phyloP scores from a whole-genome alignment of 2,113 vertebrate genomes.

The Thymallus thymallus region DNA sequence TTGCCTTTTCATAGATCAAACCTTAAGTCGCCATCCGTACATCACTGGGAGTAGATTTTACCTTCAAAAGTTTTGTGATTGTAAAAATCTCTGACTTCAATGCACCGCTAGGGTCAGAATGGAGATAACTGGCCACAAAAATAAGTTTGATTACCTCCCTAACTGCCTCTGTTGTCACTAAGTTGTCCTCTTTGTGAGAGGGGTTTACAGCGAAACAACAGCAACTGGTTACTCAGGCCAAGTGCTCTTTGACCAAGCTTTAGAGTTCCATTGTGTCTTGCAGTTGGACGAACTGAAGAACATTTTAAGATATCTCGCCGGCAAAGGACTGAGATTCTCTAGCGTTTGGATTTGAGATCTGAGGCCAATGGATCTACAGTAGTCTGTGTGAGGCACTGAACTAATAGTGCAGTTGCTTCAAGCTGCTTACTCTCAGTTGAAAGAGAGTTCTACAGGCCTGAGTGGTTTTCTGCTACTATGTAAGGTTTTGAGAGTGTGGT shows the following conservation, averaged over 20 bases:
- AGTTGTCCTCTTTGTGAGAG: background rate
- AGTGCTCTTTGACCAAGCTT: background rate
- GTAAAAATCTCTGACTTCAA: slow-evolving; percentile 3
- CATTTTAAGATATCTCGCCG: background rate
- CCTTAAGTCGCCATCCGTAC: slow-evolving; percentile 10
- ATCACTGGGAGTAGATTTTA: slow-evolving; percentile 20
- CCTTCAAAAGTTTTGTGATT: slow-evolving; percentile 26
- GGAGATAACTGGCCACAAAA: background rate
- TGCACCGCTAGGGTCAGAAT: background rate
- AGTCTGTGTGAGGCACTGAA: background rate
- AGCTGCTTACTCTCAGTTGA: background rate
- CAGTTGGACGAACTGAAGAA: background rate
- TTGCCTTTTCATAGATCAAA: background rate
- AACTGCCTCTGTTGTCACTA: background rate
- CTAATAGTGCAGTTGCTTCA: background rate
- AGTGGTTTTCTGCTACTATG: background rate
- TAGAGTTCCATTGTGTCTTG: background rate
- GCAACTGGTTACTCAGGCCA: background rate
- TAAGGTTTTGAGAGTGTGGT: background rate
- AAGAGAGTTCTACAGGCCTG: background rate
- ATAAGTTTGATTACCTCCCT: slow-evolving; percentile 14
- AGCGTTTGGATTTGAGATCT: background rate
- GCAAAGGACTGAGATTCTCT: background rate
- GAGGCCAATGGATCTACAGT: background rate
- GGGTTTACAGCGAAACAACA: background rate